These are phyloP conservation scores for Scyliorhinus canicula DNA, from an alignment of 2,797 vertebrate species.

Conservation along the genomic window DNA sequence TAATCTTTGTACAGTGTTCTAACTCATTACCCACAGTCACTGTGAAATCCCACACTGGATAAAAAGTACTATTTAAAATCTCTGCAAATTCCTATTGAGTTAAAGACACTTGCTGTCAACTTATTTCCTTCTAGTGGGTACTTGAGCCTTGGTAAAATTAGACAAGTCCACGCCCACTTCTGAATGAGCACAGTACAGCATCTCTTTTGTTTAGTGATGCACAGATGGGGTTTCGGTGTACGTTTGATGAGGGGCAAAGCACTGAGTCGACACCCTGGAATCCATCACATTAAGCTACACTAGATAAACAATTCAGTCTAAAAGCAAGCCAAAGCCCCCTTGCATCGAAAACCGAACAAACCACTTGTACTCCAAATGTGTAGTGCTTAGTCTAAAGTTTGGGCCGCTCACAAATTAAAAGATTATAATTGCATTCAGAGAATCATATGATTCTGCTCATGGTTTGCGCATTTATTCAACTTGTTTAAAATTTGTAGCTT, in stretches of 20 bases:
- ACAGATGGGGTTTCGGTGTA: neutral
- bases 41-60: conserved; percentile 6
- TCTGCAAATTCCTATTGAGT: neutral
- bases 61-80: conserved; percentile 24
- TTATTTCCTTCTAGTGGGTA: neutral
- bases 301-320: neutral
- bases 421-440: neutral
- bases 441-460: neutral
- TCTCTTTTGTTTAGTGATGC: neutral
- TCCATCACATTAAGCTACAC: neutral
- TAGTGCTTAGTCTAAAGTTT: neutral
- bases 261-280: neutral
- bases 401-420: neutral
- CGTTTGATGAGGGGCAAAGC: neutral
- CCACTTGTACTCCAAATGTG: neutral
- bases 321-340: neutral
- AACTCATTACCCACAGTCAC: conserved; percentile 2
- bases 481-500: neutral
- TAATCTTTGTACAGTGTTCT: conserved; percentile 3
- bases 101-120: neutral
- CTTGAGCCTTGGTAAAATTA: neutral
- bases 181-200: conserved; percentile 27
- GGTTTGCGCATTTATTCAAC: neutral
- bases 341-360: neutral
- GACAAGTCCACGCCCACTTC: neutral